phyloP scores from a whole-genome alignment of 2,113 vertebrate genomes.

The Neotragus moschatus region DNA sequence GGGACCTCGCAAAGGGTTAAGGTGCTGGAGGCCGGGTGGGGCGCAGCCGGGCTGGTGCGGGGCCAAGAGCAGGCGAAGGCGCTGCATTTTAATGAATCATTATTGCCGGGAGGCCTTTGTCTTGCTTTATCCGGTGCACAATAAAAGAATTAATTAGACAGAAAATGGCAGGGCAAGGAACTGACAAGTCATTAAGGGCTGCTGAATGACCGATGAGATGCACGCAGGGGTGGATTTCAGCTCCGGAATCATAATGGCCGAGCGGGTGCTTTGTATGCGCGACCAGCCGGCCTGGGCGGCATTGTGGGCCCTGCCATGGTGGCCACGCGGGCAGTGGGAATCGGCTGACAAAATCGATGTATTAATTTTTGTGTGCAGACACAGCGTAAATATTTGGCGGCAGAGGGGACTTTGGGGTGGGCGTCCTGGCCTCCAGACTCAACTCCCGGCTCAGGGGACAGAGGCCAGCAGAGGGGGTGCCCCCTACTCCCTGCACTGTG shows the following conservation, averaged over 20 bases:
- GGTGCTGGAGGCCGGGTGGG: not conserved
- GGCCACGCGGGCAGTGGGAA: conserved; percentile 53
- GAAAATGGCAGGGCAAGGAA: conserved; percentile 97
- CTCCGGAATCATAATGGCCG: conserved; percentile 81
- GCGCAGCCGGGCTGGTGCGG: conserved; percentile 76
- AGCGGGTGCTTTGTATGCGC: conserved; percentile 79
- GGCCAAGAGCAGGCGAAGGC: conserved; percentile 87
- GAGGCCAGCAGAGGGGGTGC: not conserved
- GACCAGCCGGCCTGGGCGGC: conserved; percentile 74
- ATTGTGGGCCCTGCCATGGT: conserved; percentile 74
- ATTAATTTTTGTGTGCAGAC: conserved; percentile 53
- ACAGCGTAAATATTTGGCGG: conserved; percentile 64
- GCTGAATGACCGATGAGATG: conserved; percentile 91
- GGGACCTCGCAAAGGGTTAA: conserved; percentile 63
- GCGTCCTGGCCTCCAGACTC: not conserved
- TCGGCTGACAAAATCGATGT: not conserved
- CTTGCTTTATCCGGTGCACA: conserved; percentile 95
- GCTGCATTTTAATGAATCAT: conserved; percentile 99
- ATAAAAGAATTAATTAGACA: conserved; percentile 99
- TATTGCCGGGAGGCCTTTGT: conserved; percentile 93
- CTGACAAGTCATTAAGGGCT: conserved; percentile 95
- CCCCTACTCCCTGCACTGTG: not conserved
- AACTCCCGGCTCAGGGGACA: not conserved
- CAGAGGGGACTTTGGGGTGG: not conserved
- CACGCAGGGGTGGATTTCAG: conserved; percentile 84